phyloP scores from a whole-genome alignment of 64 coral and sea anemone species.

The Anthopleura sola region DNA sequence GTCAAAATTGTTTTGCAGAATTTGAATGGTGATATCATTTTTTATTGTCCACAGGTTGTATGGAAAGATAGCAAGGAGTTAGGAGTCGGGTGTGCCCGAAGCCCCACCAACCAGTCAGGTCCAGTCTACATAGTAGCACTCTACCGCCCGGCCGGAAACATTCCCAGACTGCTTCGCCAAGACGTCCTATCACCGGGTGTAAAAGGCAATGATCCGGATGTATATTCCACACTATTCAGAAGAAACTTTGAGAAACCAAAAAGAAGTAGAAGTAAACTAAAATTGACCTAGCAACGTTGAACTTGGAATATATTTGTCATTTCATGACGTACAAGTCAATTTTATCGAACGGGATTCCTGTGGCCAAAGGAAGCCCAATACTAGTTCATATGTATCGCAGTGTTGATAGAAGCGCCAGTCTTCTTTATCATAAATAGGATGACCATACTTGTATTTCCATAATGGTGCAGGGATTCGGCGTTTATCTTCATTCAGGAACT shows the following conservation, averaged over 20 bases:
- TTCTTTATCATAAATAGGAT: not conserved
- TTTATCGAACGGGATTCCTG: not conserved
- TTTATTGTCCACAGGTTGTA: slow-evolving; percentile 43
- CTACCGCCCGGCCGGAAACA: slow-evolving; percentile 90
- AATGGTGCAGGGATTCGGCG: not conserved
- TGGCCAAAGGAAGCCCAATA: not conserved
- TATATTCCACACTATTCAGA: slow-evolving; percentile 82
- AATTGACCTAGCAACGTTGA: not conserved
- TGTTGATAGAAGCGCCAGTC: not conserved
- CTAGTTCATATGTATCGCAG: not conserved
- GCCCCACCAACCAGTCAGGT: slow-evolving; percentile 28
- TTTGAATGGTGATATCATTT: too few species aligned
- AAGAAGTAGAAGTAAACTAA: not conserved
- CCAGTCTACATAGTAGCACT: slow-evolving; percentile 78
- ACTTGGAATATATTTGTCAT: not conserved
- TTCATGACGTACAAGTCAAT: not conserved
- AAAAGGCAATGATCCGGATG: slow-evolving; percentile 64
- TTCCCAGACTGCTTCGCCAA: slow-evolving; percentile 64
- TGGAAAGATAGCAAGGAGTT: slow-evolving; percentile 74
- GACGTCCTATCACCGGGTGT: slow-evolving; percentile 75
- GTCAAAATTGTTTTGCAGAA: not conserved
- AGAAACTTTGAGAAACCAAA: slow-evolving; percentile 51
- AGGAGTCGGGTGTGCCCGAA: slow-evolving; percentile 66
- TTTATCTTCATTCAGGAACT: too few species aligned
- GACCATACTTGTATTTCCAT: not conserved